phyloP scores from a whole-genome alignment of 2,888 invertebrate genomes.

The Caenorhabditis virilis region DNA sequence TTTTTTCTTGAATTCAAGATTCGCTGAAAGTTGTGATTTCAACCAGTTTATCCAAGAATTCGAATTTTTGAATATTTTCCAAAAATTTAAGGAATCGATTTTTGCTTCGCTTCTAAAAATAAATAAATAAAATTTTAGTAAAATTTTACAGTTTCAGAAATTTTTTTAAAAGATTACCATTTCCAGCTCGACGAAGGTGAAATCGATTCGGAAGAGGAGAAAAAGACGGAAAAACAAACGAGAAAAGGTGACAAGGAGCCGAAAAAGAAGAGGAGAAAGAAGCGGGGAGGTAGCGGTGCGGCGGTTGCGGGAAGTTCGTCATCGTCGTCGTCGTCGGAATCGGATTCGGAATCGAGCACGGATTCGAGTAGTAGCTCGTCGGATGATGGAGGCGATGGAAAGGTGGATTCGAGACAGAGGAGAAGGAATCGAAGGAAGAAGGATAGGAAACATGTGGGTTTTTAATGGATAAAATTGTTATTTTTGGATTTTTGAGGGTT shows the following conservation, averaged over 20 bases:
- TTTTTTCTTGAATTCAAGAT: no score
- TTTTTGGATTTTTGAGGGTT: background rate
- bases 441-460: conserved; percentile 16
- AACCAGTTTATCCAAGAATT: no score
- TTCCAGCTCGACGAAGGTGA: conserved; percentile 52
- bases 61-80: no score
- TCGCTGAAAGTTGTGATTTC: no score
- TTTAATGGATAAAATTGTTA: background rate
- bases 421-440: conserved; percentile 32
- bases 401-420: conserved; percentile 24
- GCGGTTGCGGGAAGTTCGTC: conserved; percentile 16
- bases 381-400: conserved; percentile 22
- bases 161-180: no score
- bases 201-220: conserved; percentile 49
- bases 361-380: background rate
- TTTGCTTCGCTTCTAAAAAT: no score
- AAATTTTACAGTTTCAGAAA: no score
- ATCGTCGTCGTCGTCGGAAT: conserved; percentile 17
- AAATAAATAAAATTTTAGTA: no score
- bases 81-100: no score
- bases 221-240: conserved; percentile 6
- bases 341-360: conserved; percentile 2
- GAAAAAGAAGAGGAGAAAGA: conserved; percentile 7
- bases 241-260: conserved; percentile 9
- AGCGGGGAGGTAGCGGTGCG: no score